Evolutionary conservation across 2,113 vertebrate species (phyloP).

Genomic region (Salvelinus fontinalis): DNA sequence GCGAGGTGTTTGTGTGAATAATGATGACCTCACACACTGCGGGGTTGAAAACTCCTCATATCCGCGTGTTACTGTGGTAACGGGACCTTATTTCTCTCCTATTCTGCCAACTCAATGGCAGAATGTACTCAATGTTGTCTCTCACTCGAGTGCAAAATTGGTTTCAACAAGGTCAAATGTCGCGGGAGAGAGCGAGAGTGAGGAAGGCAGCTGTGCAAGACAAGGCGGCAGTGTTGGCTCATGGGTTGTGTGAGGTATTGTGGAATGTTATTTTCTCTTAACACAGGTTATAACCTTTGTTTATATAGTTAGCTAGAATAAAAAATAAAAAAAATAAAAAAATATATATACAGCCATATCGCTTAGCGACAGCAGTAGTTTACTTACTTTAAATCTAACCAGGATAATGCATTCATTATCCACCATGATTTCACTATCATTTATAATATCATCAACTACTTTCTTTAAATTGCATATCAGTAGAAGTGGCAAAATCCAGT

Average conservation of each 20-base stretch:
- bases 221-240: not conserved
- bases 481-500: no score
- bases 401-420: no score
- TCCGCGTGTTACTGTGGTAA: constrained; percentile 32
- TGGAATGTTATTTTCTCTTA: not conserved
- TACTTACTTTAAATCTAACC: no score
- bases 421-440: no score
- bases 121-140: constrained; percentile 13
- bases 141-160: constrained; percentile 10
- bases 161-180: constrained; percentile 8
- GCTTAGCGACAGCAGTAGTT: no score
- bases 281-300: not conserved
- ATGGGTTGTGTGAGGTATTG: not conserved
- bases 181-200: not conserved
- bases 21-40: constrained; percentile 44
- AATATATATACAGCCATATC: no score
- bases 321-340: no score
- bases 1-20: constrained; percentile 21
- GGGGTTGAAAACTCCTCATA: constrained; percentile 30
- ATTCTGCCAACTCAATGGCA: constrained; percentile 22
- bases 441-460: no score
- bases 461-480: no score
- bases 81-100: constrained; percentile 34
- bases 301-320: no score
- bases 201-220: not conserved